These are phyloP conservation scores for Pampusana beccarii DNA, from an alignment of 2,113 vertebrate species.

Conservation along the genomic window DNA sequence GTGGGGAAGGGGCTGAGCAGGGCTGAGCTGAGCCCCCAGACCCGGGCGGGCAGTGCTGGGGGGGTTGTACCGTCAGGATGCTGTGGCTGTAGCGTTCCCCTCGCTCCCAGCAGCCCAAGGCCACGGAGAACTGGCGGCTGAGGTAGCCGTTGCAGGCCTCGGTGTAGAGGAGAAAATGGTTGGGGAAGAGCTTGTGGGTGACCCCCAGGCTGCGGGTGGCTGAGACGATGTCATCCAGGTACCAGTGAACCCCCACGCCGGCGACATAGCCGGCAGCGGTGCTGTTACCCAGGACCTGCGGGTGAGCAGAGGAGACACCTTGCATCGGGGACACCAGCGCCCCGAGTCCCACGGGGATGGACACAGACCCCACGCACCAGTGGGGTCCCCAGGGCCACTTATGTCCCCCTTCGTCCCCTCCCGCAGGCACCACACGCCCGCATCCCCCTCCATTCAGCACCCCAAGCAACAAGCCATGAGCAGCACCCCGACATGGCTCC, in stretches of 20 bases:
- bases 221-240: constrained; percentile 80
- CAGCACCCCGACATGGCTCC: fast-evolving
- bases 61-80: constrained; percentile 81
- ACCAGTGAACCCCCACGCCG: constrained; percentile 92
- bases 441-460: no score
- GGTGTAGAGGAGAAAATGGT: constrained; percentile 88
- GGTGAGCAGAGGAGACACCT: not conserved
- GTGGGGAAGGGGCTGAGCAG: not conserved
- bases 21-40: not conserved
- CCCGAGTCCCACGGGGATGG: not conserved
- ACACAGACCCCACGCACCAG: fast-evolving
- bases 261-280: constrained; percentile 82
- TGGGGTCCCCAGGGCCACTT: no score
- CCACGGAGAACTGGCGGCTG: constrained; percentile 73
- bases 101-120: constrained; percentile 88
- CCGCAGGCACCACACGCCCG: no score
- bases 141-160: constrained; percentile 87
- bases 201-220: constrained; percentile 75
- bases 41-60: no score
- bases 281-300: constrained; percentile 84
- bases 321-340: fast-evolving
- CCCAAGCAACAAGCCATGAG: no score
- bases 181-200: constrained; percentile 85
- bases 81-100: constrained; percentile 87
- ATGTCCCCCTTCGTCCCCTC: no score